These are phyloP conservation scores for Mormyrus iriodes DNA, from an alignment of 2,113 vertebrate genomes.

Conservation along the genomic window DNA sequence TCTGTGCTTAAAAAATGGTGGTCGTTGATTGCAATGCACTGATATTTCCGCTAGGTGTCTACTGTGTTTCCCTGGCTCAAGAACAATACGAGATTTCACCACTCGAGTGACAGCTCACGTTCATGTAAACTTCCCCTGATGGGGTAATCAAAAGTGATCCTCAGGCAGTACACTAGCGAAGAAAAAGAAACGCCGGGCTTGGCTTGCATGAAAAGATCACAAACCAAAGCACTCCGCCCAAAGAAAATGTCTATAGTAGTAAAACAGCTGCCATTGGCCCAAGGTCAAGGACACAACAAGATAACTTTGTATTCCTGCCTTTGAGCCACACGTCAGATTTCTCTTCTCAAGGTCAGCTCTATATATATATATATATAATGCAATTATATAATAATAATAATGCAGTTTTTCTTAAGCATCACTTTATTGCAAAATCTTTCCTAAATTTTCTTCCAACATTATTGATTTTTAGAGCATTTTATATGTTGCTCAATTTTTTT, in stretches of 20 bases:
- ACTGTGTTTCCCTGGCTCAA: background rate
- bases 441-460: background rate
- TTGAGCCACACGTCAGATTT: background rate
- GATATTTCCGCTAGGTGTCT: slow-evolving; percentile 8
- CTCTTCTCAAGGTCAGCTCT: slow-evolving; percentile 12
- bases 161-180: background rate
- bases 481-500: background rate
- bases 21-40: background rate
- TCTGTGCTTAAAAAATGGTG: background rate
- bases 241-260: background rate
- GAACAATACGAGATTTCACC: background rate
- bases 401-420: background rate
- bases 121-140: background rate
- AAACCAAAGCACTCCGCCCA: background rate
- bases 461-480: background rate
- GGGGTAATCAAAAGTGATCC: background rate
- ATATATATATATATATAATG: background rate
- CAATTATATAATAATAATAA: background rate
- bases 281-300: slow-evolving; percentile 6
- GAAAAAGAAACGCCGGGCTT: background rate
- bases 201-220: background rate
- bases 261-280: background rate
- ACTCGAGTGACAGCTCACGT: background rate
- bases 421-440: background rate
- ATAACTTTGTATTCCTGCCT: background rate